Evolutionary conservation across 1,140 invertebrate genomes (phyloP), one percentile per base, ranked within the genome.

Genomic region (Drosophila nigromelanica): DNA sequence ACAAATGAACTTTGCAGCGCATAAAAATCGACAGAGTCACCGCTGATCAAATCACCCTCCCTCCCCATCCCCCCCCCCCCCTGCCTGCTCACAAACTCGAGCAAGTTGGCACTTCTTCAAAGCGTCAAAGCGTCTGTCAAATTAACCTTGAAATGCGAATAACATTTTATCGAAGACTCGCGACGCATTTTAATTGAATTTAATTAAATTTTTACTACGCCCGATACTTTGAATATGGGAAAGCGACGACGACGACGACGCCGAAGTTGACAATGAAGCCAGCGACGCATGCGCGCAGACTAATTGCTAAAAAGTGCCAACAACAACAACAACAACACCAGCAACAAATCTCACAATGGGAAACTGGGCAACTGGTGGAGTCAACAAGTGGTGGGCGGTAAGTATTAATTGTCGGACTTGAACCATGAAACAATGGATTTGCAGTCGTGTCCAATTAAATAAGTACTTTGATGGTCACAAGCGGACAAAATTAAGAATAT

Each of bases 221-320:
- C 73, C 82, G 67, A 86, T 86, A 87, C 82, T 86, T 86, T 82
- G 83, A 75, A 86, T 86, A 86, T 86, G 82, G 82, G 83, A 89
- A 85, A 86, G 60, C 78, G 56, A 39, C 52, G 7, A 5, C n/a
- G 35, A 39, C 43, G n/a, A 37, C 21, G 11, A 54, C 67, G 68
- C 18, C 48, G 52, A 55, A 64, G 76, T 76, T 87, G 82, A 87
- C 82, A 87, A 89, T 87, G 82, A 89, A 77, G 76, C 64, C 59
- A 61, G 72, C 82, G 83, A 76, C 82, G 82, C 82, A 87, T 87
- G 82, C 82, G 80, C 80, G 83, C 78, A 89, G 82, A 87, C 82
- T 87, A 87, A 87, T 87, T 87, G 82, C 70, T 76, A 56, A 39
- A 71, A 45, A 40, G 27, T 8, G 47, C n/a, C 18, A 18, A 18